Percentiles rank a stretch among this genome's conserved stretches.
phyloP scores from a whole-genome alignment of 2,113 vertebrate genomes.

The Pterocles burchelli region DNA sequence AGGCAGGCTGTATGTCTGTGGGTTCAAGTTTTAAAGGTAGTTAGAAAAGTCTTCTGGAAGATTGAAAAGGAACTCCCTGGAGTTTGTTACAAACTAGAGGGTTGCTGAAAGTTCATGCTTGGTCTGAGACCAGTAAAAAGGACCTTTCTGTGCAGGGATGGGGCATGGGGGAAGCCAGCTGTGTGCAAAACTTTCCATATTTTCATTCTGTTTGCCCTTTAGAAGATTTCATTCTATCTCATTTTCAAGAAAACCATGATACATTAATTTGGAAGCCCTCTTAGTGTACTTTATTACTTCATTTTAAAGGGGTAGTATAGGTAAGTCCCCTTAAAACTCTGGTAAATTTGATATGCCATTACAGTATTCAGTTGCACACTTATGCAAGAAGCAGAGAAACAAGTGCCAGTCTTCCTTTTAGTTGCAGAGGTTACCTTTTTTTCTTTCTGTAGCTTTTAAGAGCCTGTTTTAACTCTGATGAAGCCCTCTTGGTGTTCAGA shows the following conservation, averaged over 20 bases:
- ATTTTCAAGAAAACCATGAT: background rate
- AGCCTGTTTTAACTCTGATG: background rate
- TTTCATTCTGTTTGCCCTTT: background rate
- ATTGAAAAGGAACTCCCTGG: background rate
- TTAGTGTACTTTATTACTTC: background rate
- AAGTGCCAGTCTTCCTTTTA: background rate
- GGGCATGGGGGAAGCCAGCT: fast-evolving
- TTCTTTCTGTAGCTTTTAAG: background rate
- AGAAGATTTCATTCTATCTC: background rate
- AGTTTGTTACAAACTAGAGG: background rate
- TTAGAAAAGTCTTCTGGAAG: background rate
- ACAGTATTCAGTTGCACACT: background rate
- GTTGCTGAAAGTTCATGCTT: background rate
- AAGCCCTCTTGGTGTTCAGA: background rate
- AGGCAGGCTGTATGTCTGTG: background rate
- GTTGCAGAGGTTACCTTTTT: background rate
- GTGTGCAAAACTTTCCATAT: background rate
- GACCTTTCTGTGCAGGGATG: background rate
- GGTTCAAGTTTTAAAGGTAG: background rate
- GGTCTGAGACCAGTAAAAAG: background rate
- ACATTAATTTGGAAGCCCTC: background rate
- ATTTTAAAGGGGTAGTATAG: background rate
- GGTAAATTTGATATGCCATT: background rate
- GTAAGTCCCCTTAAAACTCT: background rate
- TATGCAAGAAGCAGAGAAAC: background rate